Base-by-base conservation (phyloP, 2,888 invertebrate genomes). In the Agonopterix subpropinquella region DNA sequence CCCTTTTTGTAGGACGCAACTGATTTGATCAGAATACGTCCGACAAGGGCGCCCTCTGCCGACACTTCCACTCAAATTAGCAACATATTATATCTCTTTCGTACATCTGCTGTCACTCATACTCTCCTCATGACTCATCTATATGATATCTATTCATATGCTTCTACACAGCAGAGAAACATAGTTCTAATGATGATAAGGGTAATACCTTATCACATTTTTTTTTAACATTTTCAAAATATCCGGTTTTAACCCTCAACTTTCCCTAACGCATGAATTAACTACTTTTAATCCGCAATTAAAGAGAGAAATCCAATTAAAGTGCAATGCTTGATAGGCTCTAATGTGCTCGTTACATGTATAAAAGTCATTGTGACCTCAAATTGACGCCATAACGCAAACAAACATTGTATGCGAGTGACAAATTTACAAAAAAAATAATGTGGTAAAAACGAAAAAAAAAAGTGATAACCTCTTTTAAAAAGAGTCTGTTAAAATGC, bases 311-410 rank as follows among this genome's bases (percentile, higher is more conserved):
- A 41, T 28, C 10, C n/a, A 2, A 10, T 74, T 74, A 73, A 66
- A 63, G 56, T 51, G 64, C 53, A 60, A 75, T 67, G 77, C 75
- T 67, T 73, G 65, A 77, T 76, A 70, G 68, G 65, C 53, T 62
- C 42, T 55, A 55, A 56, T 70, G 77, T 51, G 68, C 80, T 70
- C 71, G 63, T 73, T 79, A 36, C 53, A 48, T 43, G 58, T 81
- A 83, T 83, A 84, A 73, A 84, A 78, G 67, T 53, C 54, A 35
- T 41, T 10, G 28, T 42, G 35, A 46, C 44, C 37, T 15, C 36
- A 42, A n/a, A 39, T 9, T 39, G 1, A 39, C 39, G 39, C 42
- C 37, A 36, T 37, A 43, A 41, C 35, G 42, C 8, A 8, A 3
- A 11, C 18, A 13, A 13, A 13, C 8, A 41, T 28, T 28, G 28